A percentile compares a stretch with the other conserved stretches of the same genome.
Evolutionary conservation across 1,140 invertebrate genomes (phyloP).

Genomic region (Cyphomyrmex costatus): DNA sequence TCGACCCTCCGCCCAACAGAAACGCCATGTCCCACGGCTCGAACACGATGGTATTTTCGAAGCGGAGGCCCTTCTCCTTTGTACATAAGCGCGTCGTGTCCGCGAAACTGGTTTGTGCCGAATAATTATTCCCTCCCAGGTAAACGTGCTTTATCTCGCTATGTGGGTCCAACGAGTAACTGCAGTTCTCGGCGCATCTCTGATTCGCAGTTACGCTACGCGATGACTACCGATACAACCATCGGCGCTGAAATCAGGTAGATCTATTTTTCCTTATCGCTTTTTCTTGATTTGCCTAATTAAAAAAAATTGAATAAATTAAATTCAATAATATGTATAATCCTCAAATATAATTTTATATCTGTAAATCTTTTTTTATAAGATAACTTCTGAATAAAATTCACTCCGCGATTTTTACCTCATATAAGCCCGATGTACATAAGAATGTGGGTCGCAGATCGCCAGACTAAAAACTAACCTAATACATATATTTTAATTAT

Average conservation of each 20-base stretch:
- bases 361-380: background rate
- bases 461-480: no score
- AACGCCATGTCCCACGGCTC: conserved; percentile 54
- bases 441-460: no score
- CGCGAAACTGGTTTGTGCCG: conserved; percentile 71
- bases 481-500: no score
- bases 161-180: conserved; percentile 60
- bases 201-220: conserved; percentile 4
- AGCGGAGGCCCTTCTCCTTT: conserved; percentile 21
- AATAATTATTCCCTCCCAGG: conserved; percentile 75
- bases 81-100: conserved; percentile 31
- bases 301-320: background rate
- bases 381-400: background rate
- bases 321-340: background rate
- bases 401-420: background rate
- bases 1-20: conserved; percentile 60
- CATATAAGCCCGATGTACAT: no score
- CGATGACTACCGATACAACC: background rate
- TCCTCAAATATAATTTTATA: background rate
- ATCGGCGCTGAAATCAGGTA: background rate
- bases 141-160: conserved; percentile 72
- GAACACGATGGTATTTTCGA: conserved; percentile 69
- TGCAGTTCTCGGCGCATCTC: conserved; percentile 43
- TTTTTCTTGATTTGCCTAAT: background rate
- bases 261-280: background rate